Evolutionary conservation across 2,113 vertebrate species (phyloP).

Genomic region (Kobus ellipsiprymnus): DNA sequence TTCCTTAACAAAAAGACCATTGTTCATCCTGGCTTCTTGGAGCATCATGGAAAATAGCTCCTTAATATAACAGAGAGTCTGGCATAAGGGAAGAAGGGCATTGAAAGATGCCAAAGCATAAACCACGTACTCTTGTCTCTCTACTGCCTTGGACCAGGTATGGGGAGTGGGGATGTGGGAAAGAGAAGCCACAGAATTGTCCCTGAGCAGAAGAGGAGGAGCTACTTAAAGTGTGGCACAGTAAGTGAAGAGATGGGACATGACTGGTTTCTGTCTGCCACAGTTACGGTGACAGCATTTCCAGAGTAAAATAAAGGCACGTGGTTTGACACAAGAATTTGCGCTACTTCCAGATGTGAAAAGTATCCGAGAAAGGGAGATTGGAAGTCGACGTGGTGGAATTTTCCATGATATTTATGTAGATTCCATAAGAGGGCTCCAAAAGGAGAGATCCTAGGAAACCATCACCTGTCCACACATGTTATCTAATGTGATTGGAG

Average conservation of each 20-base stretch:
- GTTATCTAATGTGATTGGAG: neutral
- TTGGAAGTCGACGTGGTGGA: neutral
- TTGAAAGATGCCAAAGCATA: neutral
- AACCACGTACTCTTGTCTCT: neutral
- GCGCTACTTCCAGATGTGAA: slow-evolving; percentile 44
- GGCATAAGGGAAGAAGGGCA: neutral
- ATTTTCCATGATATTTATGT: slow-evolving; percentile 32
- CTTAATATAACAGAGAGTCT: neutral
- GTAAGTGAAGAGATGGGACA: neutral
- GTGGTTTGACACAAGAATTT: slow-evolving; percentile 7
- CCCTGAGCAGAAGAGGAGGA: neutral
- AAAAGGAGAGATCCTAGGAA: neutral
- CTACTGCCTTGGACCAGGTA: neutral
- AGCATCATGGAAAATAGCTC: neutral
- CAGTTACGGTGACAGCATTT: slow-evolving; percentile 4
- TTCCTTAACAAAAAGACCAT: slow-evolving; percentile 22
- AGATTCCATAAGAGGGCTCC: neutral
- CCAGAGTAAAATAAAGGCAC: slow-evolving; percentile 1
- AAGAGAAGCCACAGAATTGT: neutral
- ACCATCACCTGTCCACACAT: neutral
- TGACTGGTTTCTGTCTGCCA: slow-evolving; percentile 19
- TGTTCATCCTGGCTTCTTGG: slow-evolving; percentile 32
- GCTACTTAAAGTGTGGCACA: neutral
- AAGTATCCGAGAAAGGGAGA: slow-evolving; percentile 31
- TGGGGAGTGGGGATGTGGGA: neutral